These are phyloP conservation scores for Crossoptilon crossoptilon DNA, from an alignment of 2,797 vertebrate species.

Conservation along the genomic window DNA sequence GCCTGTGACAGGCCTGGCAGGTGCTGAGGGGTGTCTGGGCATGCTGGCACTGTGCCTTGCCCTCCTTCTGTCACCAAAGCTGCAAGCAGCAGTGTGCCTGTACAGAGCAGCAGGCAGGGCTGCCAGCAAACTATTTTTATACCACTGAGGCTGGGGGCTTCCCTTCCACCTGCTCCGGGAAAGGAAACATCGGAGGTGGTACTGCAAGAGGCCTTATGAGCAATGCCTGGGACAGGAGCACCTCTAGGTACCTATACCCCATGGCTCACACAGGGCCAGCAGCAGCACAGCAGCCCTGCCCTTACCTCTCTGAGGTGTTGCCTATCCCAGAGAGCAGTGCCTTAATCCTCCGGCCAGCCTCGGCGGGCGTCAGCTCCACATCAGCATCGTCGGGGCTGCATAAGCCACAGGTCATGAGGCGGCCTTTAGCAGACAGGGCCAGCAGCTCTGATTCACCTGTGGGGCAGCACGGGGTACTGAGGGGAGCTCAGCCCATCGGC, in stretches of 20 bases:
- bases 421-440: conserved; percentile 86
- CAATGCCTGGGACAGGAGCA: not conserved
- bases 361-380: conserved; percentile 49
- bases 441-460: conserved; percentile 84
- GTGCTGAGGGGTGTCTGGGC: not conserved
- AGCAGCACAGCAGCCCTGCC: not conserved
- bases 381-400: conserved; percentile 49
- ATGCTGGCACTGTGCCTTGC: conserved; percentile 25
- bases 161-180: not conserved
- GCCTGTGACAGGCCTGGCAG: not conserved
- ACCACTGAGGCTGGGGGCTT: not conserved
- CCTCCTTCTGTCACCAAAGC: conserved; percentile 50
- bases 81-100: not conserved
- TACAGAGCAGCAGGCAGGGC: not conserved
- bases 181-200: not conserved
- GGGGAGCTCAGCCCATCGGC: not conserved
- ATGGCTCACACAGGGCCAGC: accelerated
- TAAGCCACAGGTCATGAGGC: conserved; percentile 85
- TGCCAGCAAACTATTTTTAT: not conserved
- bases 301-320: conserved; percentile 89
- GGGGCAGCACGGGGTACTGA: not conserved
- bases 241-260: accelerated
- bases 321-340: conserved; percentile 90
- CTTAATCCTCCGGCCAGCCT: conserved; percentile 82
- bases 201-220: accelerated